phyloP scores from a whole-genome alignment of 2,797 vertebrate species.

The Parambassis ranga region DNA sequence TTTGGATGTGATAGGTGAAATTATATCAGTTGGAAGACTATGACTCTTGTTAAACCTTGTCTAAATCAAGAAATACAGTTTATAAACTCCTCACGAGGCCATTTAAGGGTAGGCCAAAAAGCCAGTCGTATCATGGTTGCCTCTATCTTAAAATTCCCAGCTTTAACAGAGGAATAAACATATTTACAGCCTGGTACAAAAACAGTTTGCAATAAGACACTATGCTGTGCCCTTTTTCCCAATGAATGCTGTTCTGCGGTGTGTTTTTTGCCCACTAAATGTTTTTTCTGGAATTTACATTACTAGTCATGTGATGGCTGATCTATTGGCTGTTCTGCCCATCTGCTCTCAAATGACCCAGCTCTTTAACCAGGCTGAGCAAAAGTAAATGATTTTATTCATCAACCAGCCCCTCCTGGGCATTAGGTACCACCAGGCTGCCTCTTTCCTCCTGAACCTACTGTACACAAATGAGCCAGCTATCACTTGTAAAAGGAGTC shows the following conservation, averaged over 20 bases:
- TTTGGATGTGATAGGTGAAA: neutral
- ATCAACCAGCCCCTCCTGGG: neutral
- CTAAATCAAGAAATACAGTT: no score
- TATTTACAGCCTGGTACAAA: no score
- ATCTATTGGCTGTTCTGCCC: constrained; percentile 17
- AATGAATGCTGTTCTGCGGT: neutral
- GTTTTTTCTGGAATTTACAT: neutral
- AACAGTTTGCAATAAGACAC: no score
- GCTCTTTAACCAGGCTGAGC: constrained; percentile 19
- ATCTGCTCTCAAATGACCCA: constrained; percentile 32
- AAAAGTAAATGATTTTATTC: constrained; percentile 25
- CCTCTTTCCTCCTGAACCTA: constrained; percentile 17
- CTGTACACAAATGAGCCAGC: constrained; percentile 34
- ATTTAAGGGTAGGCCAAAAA: no score
- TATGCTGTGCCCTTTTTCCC: no score
- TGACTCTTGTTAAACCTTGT: no score
- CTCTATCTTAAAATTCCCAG: no score
- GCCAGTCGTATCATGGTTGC: no score
- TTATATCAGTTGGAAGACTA: no score
- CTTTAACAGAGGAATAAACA: no score
- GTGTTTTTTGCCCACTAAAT: neutral
- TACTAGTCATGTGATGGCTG: neutral
- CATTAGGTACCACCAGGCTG: constrained; percentile 10
- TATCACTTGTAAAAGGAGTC: constrained; percentile 8
- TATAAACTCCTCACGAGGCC: no score